Base-by-base conservation (phyloP, 2,888 invertebrate genomes). In the Megaustenia siamemsis region DNA sequence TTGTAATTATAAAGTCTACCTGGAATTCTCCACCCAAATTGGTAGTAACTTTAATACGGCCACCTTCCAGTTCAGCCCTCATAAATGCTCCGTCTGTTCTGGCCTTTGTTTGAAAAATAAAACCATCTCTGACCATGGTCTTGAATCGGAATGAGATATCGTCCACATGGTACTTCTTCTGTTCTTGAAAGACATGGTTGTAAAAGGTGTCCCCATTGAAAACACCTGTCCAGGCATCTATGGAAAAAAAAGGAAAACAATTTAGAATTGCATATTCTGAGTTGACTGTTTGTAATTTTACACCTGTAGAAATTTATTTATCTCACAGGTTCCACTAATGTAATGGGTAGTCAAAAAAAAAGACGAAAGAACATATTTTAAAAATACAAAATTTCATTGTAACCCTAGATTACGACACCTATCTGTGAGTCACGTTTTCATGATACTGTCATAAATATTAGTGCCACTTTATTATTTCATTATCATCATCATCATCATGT, bases 111-210 rank as follows among this genome's bases (percentile, higher is more conserved):
- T 90, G 86, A 86, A 94, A 93, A 28, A 94, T 89, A 21, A 93
- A 88, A 0, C 92, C 92, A 78, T 93, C 88, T 6, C 82, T 86
- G 12, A 90, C 88, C 4, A 89, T 89, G 0, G 93, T 93, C 81
- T 90, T 90, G 89, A 94, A 94, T 43, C 93, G 89, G 60, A 94
- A 86, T 0, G 93, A 93, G 35, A 94, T 89, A 86, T 94, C 93
- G 83, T 94, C 91, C 10, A 90, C 90, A 88, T 94, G 93, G 10
- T 91, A 90, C 15, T 83, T 75, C n/a, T 90, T 28, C 6, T 82
- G 87, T 8, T 78, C 69, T 28, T 32, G 43, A n/a, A 86, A 84
- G 38, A 82, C 76, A 45, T 86, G 15, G 24, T 73, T 43, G 32
- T 75, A 85, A 35, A 38, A 38, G n/a, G 76, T 66, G 32, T 77